phyloP scores from a whole-genome alignment of 1,140 invertebrate genomes.

The Plectrocnemia conspersa region DNA sequence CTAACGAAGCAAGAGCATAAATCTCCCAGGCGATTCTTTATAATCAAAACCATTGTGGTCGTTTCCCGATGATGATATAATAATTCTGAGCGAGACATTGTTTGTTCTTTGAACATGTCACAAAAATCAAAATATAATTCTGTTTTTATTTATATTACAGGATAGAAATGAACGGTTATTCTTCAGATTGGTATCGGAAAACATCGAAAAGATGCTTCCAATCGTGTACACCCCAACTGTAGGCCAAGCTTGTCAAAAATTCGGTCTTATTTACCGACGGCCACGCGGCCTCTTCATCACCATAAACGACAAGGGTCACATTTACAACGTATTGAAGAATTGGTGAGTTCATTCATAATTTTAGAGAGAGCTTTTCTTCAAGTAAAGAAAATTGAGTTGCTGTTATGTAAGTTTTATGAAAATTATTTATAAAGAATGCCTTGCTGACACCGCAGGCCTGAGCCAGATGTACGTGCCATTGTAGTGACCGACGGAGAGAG shows the following conservation, averaged over 20 bases:
- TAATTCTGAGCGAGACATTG: too few species aligned
- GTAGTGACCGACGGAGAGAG: slow-evolving; percentile 94
- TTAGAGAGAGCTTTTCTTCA: not conserved
- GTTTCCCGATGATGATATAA: too few species aligned
- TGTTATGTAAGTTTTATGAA: slow-evolving; percentile 8
- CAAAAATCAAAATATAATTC: slow-evolving; percentile 1
- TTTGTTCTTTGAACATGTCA: too few species aligned
- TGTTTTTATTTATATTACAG: slow-evolving; percentile 50
- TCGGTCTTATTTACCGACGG: slow-evolving; percentile 88
- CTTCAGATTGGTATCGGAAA: slow-evolving; percentile 87
- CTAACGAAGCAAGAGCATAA: too few species aligned
- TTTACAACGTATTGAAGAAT: slow-evolving; percentile 84
- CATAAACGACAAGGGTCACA: slow-evolving; percentile 92
- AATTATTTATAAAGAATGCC: slow-evolving; percentile 21
- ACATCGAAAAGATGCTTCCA: slow-evolving; percentile 94
- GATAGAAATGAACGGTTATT: slow-evolving; percentile 95
- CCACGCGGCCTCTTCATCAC: slow-evolving; percentile 95
- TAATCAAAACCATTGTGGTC: too few species aligned
- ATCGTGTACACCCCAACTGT: slow-evolving; percentile 98
- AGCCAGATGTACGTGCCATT: slow-evolving; percentile 86
- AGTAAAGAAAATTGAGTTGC: slow-evolving; percentile 7
- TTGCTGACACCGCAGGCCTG: slow-evolving; percentile 65
- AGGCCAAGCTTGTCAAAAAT: slow-evolving; percentile 94
- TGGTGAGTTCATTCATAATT: slow-evolving; percentile 57
- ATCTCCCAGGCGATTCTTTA: too few species aligned